A percentile compares a stretch with the other conserved stretches of the same genome.
phyloP scores from a whole-genome alignment of 2,888 invertebrate species.

The Ichneumoninae sp. region DNA sequence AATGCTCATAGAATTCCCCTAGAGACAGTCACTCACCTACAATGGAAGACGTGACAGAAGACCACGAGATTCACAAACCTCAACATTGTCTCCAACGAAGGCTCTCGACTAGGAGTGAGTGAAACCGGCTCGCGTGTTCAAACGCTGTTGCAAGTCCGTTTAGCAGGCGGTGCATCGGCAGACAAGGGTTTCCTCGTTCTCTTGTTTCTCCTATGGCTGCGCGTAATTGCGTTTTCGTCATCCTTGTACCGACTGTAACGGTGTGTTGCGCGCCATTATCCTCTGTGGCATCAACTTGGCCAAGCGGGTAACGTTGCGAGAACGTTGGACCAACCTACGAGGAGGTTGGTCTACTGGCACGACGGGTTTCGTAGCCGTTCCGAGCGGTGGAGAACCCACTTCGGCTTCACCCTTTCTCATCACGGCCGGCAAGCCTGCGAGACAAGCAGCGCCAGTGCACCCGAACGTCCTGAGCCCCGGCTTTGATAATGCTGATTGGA shows the following conservation, averaged over 20 bases:
- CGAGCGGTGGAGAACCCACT: conserved; percentile 40
- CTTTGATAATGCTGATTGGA: conserved; percentile 81
- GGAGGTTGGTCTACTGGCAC: conserved; percentile 45
- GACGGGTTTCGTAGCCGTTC: conserved; percentile 51
- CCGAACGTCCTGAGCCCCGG: conserved; percentile 60
- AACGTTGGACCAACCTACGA: conserved; percentile 47
- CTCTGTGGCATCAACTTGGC: conserved; percentile 68
- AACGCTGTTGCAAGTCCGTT: conserved; percentile 42
- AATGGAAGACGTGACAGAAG: not conserved
- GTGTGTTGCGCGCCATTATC: conserved; percentile 74
- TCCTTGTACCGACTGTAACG: conserved; percentile 70
- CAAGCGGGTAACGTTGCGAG: conserved; percentile 29
- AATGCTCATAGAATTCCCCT: not conserved
- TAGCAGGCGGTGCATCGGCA: conserved; percentile 34
- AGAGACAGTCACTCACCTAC: not conserved
- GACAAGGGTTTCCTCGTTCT: conserved; percentile 50
- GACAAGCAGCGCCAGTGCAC: conserved; percentile 46
- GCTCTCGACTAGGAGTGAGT: not conserved
- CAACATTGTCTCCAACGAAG: conserved; percentile 20
- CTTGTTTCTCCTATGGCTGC: conserved; percentile 57
- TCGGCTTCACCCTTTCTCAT: conserved; percentile 73
- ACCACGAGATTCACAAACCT: conserved; percentile 8
- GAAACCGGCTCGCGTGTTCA: conserved; percentile 18
- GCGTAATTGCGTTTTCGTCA: conserved; percentile 80
- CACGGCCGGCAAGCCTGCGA: conserved; percentile 56